Evolutionary conservation across 2,888 invertebrate genomes (phyloP), one percentile per base, ranked within the genome.

Genomic region (Archips crataeganus): DNA sequence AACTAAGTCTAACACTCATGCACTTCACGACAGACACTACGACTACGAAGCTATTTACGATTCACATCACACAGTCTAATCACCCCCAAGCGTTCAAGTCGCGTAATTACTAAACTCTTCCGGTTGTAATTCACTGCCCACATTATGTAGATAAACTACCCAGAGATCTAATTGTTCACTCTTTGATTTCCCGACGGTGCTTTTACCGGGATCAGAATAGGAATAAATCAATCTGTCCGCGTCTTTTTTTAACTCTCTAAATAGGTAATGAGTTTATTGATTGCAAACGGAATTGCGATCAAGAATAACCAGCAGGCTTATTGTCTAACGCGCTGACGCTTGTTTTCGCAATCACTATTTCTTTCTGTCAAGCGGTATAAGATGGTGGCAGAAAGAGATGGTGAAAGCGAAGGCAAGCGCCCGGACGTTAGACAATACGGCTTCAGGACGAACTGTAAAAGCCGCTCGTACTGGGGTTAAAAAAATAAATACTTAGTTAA

Each of bases 41-140:
- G 23, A 23, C 23, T 39, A 39, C 3, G 39, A 39, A 45, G 11
- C 1, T 62, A 13, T 54, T 63, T 69, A 61, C 68, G 47, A 54
- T 54, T 51, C 51, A 5, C n/a, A n/a, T 45, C 36, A 15, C 49
- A 60, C 47, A 13, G 10, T 15, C 70, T 13, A 39, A 70, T 62
- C 39, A 69, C 51, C 62, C 62, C 70, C 42, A 32, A 32, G 70
- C 8, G 39, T 39, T 6, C 39, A 39, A 39, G 39, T 23, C 23
- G 23, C 39, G 39, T 39, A 39, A 39, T 39, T 39, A 39, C 39
- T 39, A 39, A 39, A 39, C 39, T 39, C 39, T 39, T 39, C 39
- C 39, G 39, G 6, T 1, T 39, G 39, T 39, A 39, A 42, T 69
- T 67, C 8, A 47, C 59, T 39, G n/a, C 15, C 15, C 3, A n/a